Percentiles rank a stretch among this genome's conserved stretches.
Conservation (phyloP, 2,113 vertebrate species). For the Xyliphius kryptos region DNA sequence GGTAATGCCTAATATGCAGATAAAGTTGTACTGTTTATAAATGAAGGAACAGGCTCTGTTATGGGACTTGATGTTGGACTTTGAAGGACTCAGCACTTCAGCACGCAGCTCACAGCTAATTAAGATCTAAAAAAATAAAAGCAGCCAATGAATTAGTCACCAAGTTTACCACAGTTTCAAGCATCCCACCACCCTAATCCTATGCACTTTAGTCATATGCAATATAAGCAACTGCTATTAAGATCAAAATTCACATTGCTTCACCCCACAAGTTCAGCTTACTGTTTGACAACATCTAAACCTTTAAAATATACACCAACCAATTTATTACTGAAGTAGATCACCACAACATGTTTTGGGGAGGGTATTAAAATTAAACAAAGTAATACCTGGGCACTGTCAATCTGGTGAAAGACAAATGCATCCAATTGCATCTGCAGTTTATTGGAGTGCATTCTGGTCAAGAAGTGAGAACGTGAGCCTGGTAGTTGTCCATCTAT, state of each 20-base stretch:
- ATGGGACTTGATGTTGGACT: constrained; percentile 5
- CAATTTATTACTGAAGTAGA: no score
- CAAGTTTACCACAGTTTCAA: no score
- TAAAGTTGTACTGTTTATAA: constrained; percentile 16
- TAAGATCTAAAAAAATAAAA: constrained; percentile 50
- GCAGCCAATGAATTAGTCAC: no score
- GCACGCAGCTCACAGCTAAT: constrained; percentile 60
- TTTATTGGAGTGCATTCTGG: constrained; percentile 45
- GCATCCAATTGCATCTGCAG: constrained; percentile 57
- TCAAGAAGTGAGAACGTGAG: constrained; percentile 49
- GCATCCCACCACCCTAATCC: no score
- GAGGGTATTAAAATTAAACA: neutral
- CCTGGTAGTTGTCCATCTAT: constrained; percentile 52
- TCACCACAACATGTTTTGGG: no score
- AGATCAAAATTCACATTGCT: neutral
- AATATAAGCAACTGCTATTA: no score
- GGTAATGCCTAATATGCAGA: neutral
- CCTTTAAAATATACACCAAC: no score
- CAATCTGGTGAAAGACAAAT: constrained; percentile 51
- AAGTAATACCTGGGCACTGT: constrained; percentile 30
- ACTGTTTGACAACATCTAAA: no score
- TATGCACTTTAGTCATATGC: no score
- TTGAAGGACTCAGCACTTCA: neutral
- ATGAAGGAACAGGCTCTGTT: constrained; percentile 58
- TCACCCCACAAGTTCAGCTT: no score